Conservation (phyloP, 2,888 invertebrate genomes). For the Nomada fabriciana region DNA sequence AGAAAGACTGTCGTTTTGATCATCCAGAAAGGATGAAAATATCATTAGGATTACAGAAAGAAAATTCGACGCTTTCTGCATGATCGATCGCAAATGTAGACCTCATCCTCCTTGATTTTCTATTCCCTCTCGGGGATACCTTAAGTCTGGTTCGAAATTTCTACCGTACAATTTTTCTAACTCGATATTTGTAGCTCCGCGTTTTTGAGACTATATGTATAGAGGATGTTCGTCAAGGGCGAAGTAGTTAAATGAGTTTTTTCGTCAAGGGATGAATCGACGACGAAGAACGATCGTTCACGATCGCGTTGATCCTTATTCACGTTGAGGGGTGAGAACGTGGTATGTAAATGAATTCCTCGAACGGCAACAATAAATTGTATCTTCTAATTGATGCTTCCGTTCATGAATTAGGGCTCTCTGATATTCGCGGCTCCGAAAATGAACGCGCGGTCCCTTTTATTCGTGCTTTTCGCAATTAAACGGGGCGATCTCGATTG, state of each 20-base stretch:
- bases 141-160: slow-evolving; percentile 39
- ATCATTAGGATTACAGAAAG: not conserved
- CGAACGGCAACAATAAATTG: not conserved
- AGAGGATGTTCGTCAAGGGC: not conserved
- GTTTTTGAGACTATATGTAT: slow-evolving; percentile 16
- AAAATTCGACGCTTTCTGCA: not conserved
- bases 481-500: not conserved
- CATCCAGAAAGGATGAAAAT: slow-evolving; percentile 2
- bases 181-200: slow-evolving; percentile 17
- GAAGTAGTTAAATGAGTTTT: not conserved
- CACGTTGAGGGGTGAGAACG: slow-evolving; percentile 3
- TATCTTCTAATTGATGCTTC: too few species aligned
- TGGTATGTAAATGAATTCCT: not conserved
- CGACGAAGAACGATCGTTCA: not conserved
- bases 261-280: not conserved
- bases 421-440: not conserved
- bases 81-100: not conserved
- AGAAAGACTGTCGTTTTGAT: slow-evolving; percentile 36
- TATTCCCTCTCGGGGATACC: slow-evolving; percentile 9
- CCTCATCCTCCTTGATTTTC: not conserved
- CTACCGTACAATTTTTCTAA: slow-evolving; percentile 47
- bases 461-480: not conserved
- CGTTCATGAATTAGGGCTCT: not conserved
- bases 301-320: not conserved
- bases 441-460: not conserved